These are phyloP conservation scores for Polylopha cassiicola DNA, from an alignment of 2,888 invertebrate species.

Conservation along the genomic window DNA sequence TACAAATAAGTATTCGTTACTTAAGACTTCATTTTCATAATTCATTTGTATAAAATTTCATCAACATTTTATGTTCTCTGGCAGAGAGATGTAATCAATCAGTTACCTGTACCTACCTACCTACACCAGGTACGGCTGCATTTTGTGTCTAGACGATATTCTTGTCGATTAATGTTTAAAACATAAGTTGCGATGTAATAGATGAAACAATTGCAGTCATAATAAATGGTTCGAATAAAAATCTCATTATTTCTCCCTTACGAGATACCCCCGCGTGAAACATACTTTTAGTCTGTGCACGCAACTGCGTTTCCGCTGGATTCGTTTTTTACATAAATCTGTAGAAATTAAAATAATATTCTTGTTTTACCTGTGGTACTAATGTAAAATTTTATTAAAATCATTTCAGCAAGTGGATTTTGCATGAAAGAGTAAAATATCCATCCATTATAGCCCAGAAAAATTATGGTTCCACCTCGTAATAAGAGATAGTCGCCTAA, in stretches of 20 bases:
- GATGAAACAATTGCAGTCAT: slow-evolving; percentile 7
- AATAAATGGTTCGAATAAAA: slow-evolving; percentile 15
- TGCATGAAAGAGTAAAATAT: too few relatives aligned
- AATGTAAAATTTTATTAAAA: too few relatives aligned
- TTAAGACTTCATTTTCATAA: too few relatives aligned
- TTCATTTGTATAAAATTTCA: slow-evolving; percentile 21
- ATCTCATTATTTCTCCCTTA: slow-evolving; percentile 1
- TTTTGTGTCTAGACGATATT: slow-evolving; percentile 13
- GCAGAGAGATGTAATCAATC: slow-evolving; percentile 12
- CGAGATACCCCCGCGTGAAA: neutral
- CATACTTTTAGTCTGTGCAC: too few relatives aligned
- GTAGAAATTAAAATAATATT: too few relatives aligned
- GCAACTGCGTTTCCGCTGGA: neutral
- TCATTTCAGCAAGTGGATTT: too few relatives aligned
- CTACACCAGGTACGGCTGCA: slow-evolving; percentile 1
- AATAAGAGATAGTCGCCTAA: too few relatives aligned
- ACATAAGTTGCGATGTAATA: slow-evolving; percentile 3
- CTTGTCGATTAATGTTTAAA: slow-evolving; percentile 14
- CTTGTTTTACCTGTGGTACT: too few relatives aligned
- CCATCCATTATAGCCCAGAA: too few relatives aligned
- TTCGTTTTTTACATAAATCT: too few relatives aligned
- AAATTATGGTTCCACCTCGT: too few relatives aligned
- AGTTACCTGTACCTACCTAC: slow-evolving; percentile 3
- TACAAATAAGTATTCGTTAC: too few relatives aligned
- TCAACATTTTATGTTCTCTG: slow-evolving; percentile 6